These are phyloP conservation scores for Pterostichus madidus DNA, from an alignment of 2,888 invertebrate genomes.

Conservation along the genomic window DNA sequence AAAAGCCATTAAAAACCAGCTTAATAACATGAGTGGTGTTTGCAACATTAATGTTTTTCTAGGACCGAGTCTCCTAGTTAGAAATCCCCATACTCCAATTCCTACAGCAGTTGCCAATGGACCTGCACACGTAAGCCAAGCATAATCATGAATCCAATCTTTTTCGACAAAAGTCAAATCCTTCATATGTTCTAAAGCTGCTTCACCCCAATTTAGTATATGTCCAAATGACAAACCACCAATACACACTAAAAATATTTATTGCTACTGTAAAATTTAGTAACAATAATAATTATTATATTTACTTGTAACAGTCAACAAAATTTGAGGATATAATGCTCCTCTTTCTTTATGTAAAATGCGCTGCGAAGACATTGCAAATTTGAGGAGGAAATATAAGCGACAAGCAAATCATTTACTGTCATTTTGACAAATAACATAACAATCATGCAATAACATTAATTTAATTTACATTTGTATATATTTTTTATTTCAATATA, in stretches of 20 bases:
- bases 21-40: slow-evolving; percentile 69
- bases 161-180: slow-evolving; percentile 47
- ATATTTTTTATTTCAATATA: too few species aligned
- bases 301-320: slow-evolving; percentile 36
- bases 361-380: too few species aligned
- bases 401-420: not conserved
- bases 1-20: slow-evolving; percentile 68
- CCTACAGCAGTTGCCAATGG: slow-evolving; percentile 71
- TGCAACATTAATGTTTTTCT: slow-evolving; percentile 70
- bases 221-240: slow-evolving; percentile 71
- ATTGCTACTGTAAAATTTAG: not conserved
- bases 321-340: slow-evolving; percentile 27
- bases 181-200: slow-evolving; percentile 65
- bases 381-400: too few species aligned
- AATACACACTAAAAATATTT: slow-evolving; percentile 69
- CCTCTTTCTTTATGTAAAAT: slow-evolving; percentile 27
- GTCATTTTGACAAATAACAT: not conserved
- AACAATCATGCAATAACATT: too few species aligned
- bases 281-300: slow-evolving; percentile 2
- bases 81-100: slow-evolving; percentile 69
- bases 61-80: slow-evolving; percentile 70
- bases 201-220: slow-evolving; percentile 71
- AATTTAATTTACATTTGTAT: too few species aligned
- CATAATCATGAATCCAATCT: slow-evolving; percentile 12
- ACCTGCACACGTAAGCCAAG: slow-evolving; percentile 69